Conservation (phyloP, 2,888 invertebrate genomes). For the Lepeophtheirus nordmannii region DNA sequence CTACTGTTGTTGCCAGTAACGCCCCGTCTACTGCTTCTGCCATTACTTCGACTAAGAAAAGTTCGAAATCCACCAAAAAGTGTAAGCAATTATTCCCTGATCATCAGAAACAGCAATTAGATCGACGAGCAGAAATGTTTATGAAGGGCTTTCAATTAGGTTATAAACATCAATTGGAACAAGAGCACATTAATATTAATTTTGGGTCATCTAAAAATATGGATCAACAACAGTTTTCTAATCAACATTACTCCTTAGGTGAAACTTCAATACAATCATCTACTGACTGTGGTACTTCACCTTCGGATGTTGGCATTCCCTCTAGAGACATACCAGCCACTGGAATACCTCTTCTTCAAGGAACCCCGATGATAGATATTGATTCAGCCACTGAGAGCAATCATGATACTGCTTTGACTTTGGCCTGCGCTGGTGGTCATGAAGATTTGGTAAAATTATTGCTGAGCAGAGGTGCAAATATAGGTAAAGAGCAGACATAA, state of each 20-base stretch:
- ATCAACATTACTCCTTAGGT: not conserved
- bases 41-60: too few relatives aligned
- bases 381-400: conserved; percentile 97
- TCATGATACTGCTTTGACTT: conserved; percentile 91
- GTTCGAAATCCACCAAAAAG: too few relatives aligned
- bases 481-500: conserved; percentile 38
- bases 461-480: conserved; percentile 77
- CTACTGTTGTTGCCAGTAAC: too few relatives aligned
- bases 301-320: not conserved
- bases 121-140: too few relatives aligned
- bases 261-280: conserved; percentile 10
- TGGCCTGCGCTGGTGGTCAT: conserved; percentile 93
- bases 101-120: too few relatives aligned
- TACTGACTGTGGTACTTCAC: conserved; percentile 15
- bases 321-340: not conserved
- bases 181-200: not conserved
- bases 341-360: conserved; percentile 6
- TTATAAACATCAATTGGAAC: too few relatives aligned
- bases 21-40: too few relatives aligned
- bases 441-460: conserved; percentile 85
- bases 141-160: too few relatives aligned
- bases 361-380: conserved; percentile 50
- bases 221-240: not conserved
- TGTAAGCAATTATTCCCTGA: too few relatives aligned
- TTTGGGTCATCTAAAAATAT: conserved; percentile 4